Evolutionary conservation across 2,888 invertebrate genomes (phyloP), one percentile per base, ranked within the genome.

Genomic region (Cheilosia soror): DNA sequence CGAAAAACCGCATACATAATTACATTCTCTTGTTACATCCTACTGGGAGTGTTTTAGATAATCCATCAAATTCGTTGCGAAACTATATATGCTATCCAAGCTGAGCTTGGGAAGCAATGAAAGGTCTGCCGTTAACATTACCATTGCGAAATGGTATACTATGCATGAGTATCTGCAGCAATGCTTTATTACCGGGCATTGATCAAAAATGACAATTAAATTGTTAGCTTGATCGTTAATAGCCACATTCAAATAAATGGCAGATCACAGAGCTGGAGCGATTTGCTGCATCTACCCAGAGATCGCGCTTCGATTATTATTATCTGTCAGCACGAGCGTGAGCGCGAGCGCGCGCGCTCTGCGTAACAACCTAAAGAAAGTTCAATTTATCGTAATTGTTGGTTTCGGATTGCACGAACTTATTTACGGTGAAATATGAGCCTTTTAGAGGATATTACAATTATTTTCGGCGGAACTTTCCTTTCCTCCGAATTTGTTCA

Each of bases 131-230:
- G 60, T 68, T 66, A 68, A 47, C 49, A 27, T 44, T 47, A 57
- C 68, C 51, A 60, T 68, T 58, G 66, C 76, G 60, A 66, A 57
- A 49, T n/a, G 5, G 15, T 44, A 42, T 47, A 25, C 53, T 55
- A 44, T 44, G 53, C 40, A 31, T 31, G 15, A 13, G 44, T 53
- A 25, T 4, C 58, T 29, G 42, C 37, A 42, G 6, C 2, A 51
- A 29, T 51, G n/a, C 75, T 62, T 63, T 69, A 81, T 81, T 55
- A 9, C 79, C 62, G 73, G 53, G 65, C 81, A 85, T 80, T 85
- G 84, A 85, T 85, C 76, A 85, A 55, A 85, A 81, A 76, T 85
- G 80, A 85, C 80, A 84, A 84, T 84, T 75, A 84, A 84, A 84
- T 84, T 84, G 84, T 80, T 80, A 62, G 75, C 69, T 60, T 47